Percentiles rank a stretch among this genome's conserved stretches.
These are phyloP conservation scores for Tanypteryx hageni DNA, from an alignment of 2,888 invertebrate genomes.

Conservation along the genomic window DNA sequence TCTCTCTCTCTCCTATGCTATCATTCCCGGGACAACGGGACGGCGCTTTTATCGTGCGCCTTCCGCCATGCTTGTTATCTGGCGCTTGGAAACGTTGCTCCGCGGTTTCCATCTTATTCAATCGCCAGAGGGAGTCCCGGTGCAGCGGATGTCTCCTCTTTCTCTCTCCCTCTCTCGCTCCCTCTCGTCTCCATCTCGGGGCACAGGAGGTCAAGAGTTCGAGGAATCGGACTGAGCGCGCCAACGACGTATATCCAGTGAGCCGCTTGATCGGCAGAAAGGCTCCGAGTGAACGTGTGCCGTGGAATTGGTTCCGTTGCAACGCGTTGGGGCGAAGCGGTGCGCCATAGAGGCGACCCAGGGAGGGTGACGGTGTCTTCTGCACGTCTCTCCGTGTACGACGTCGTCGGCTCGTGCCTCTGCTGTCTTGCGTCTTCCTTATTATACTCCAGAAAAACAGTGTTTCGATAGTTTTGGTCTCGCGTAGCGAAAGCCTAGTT, in stretches of 20 bases:
- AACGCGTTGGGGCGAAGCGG: too few species aligned
- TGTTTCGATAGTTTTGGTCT: too few species aligned
- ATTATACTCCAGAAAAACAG: too few species aligned
- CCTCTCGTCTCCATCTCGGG: background rate
- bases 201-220: background rate
- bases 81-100: background rate
- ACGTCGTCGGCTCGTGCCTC: too few species aligned
- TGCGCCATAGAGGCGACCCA: too few species aligned
- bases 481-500: too few species aligned
- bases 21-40: constrained; percentile 41
- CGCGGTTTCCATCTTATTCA: constrained; percentile 6
- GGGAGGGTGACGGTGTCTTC: too few species aligned
- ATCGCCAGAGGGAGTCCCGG: background rate
- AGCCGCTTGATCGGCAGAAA: background rate
- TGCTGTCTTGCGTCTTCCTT: too few species aligned
- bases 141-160: background rate
- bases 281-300: background rate
- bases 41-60: constrained; percentile 43
- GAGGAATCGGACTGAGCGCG: background rate
- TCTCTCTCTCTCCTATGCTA: constrained; percentile 46
- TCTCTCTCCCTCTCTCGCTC: too few species aligned
- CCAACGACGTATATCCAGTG: background rate
- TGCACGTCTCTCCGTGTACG: too few species aligned
- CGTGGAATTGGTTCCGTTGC: too few species aligned
- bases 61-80: constrained; percentile 27